phyloP scores from a whole-genome alignment of 2,888 invertebrate genomes.

The Drosophila flavopinicola region DNA sequence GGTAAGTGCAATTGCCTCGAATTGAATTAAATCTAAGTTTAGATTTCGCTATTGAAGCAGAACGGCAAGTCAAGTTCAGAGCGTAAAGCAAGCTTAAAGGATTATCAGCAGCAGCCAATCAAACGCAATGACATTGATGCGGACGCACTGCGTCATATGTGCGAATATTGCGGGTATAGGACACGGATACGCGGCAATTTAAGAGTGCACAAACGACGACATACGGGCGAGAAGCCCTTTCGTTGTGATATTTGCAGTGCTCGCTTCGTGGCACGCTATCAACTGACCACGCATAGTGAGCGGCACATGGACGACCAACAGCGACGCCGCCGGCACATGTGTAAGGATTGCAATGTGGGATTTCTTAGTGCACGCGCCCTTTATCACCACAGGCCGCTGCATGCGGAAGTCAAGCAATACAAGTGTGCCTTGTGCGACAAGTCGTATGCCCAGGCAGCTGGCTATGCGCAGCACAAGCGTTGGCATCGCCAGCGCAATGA shows the following conservation, averaged over 20 bases:
- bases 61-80: background rate
- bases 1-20: slow-evolving; percentile 23
- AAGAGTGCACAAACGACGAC: slow-evolving; percentile 61
- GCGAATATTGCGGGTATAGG: slow-evolving; percentile 71
- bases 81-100: background rate
- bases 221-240: slow-evolving; percentile 71
- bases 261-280: slow-evolving; percentile 54
- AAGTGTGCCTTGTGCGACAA: slow-evolving; percentile 69
- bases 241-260: slow-evolving; percentile 61
- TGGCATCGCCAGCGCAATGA: slow-evolving; percentile 56
- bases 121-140: background rate
- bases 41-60: background rate
- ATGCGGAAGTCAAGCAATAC: slow-evolving; percentile 62
- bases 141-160: slow-evolving; percentile 58
- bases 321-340: slow-evolving; percentile 50
- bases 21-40: background rate
- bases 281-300: slow-evolving; percentile 59
- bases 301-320: slow-evolving; percentile 47
- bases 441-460: slow-evolving; percentile 73
- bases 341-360: slow-evolving; percentile 62
- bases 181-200: slow-evolving; percentile 63
- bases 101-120: background rate
- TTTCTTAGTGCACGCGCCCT: slow-evolving; percentile 70
- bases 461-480: slow-evolving; percentile 76
- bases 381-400: slow-evolving; percentile 67